Evolutionary conservation across 2,888 invertebrate species (phyloP).

Genomic region (Dasysyrphus tricinctus): DNA sequence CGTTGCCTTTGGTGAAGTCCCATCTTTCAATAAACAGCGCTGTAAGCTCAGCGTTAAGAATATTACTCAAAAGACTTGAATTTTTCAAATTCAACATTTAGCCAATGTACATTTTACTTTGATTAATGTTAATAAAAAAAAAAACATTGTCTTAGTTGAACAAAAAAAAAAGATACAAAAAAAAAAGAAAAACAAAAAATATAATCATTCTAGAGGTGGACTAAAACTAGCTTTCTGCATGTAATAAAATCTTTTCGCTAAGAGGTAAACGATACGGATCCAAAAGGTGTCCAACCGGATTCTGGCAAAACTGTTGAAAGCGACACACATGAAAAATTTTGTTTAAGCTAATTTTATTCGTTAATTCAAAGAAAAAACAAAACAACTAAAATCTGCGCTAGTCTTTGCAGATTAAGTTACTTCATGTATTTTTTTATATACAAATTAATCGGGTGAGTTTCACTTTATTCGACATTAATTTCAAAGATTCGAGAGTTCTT

Average conservation of each 20-base stretch:
- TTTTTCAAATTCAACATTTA: too few relatives aligned
- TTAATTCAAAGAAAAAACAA: conserved; percentile 20
- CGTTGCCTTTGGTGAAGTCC: too few relatives aligned
- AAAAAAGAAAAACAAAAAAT: background rate
- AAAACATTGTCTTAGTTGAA: background rate
- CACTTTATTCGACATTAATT: conserved; percentile 24
- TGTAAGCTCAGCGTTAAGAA: too few relatives aligned
- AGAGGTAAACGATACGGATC: conserved; percentile 18
- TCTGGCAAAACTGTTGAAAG: conserved; percentile 6
- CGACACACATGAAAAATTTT: conserved; percentile 29
- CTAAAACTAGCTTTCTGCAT: background rate
- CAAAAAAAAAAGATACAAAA: background rate
- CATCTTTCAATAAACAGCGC: too few relatives aligned
- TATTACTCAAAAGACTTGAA: too few relatives aligned
- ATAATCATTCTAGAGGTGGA: background rate
- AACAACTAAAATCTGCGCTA: background rate
- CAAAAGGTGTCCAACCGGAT: conserved; percentile 33
- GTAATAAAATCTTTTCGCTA: background rate
- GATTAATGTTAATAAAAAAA: too few relatives aligned
- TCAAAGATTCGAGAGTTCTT: background rate
- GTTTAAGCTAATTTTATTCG: conserved; percentile 9
- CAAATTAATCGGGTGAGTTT: conserved; percentile 31
- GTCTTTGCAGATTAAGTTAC: conserved; percentile 22
- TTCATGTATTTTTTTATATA: background rate
- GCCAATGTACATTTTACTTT: too few relatives aligned